Conservation (phyloP, 2,797 vertebrate species). For the Cyclopterus lumpus region DNA sequence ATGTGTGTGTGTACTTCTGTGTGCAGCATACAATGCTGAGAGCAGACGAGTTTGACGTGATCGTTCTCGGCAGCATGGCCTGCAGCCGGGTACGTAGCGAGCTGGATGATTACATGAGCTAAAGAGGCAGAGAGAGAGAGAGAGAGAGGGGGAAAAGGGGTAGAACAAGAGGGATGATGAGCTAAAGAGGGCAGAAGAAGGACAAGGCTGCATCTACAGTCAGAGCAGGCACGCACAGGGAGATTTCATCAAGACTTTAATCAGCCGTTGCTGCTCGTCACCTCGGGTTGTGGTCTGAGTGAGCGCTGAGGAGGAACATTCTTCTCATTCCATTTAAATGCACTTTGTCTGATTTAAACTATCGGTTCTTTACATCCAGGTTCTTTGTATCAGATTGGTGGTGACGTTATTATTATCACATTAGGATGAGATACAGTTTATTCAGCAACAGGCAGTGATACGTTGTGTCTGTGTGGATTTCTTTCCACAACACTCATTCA, state of each 20-base stretch:
- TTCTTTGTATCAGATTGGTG: background rate
- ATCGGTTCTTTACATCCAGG: background rate
- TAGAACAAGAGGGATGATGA: slow-evolving; percentile 28
- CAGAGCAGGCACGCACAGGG: slow-evolving; percentile 24
- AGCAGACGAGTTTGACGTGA: slow-evolving; percentile 81
- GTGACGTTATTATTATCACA: slow-evolving; percentile 14
- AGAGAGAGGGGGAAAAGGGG: slow-evolving; percentile 15
- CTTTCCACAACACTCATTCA: background rate
- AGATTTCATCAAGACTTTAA: slow-evolving; percentile 62
- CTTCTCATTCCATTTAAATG: slow-evolving; percentile 31
- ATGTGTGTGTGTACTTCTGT: background rate
- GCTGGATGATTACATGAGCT: slow-evolving; percentile 82
- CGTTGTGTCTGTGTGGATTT: background rate
- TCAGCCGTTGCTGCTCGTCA: slow-evolving; percentile 55
- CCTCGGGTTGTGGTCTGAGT: background rate
- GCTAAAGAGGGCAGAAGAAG: slow-evolving; percentile 50
- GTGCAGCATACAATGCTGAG: slow-evolving; percentile 48
- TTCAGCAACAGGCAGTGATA: background rate
- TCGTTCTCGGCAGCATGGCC: slow-evolving; percentile 79
- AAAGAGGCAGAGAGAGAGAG: slow-evolving; percentile 67
- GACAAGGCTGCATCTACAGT: slow-evolving; percentile 39
- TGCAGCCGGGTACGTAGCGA: slow-evolving; percentile 71
- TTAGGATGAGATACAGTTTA: slow-evolving; percentile 11
- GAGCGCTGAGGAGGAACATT: slow-evolving; percentile 6
- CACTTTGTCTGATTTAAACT: background rate